A percentile compares a stretch with the other conserved stretches of the same genome.
Evolutionary conservation across 2,888 invertebrate genomes (phyloP).

Genomic region (Synanthedon vespiformis): DNA sequence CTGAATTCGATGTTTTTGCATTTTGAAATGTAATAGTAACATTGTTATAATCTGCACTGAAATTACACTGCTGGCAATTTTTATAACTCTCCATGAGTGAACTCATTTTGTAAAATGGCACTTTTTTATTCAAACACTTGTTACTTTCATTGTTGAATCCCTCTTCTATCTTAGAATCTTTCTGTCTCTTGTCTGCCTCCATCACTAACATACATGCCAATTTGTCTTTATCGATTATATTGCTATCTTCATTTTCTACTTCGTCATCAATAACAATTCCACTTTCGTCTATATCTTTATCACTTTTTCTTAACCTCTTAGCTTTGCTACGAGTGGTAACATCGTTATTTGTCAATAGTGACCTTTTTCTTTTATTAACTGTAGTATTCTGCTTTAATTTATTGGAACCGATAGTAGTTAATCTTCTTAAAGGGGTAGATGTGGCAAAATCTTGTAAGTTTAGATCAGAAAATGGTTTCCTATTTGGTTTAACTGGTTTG

Average conservation of each 20-base stretch:
- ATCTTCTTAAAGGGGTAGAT: slow-evolving; percentile 3
- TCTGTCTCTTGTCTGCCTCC: slow-evolving; percentile 25
- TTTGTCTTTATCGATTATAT: slow-evolving; percentile 41
- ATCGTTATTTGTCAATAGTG: slow-evolving; percentile 1
- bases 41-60: too few species aligned
- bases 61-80: slow-evolving; percentile 10
- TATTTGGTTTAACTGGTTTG: slow-evolving; percentile 12
- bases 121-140: slow-evolving; percentile 13
- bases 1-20: too few species aligned
- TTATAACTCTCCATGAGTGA: slow-evolving; percentile 26
- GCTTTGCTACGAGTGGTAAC: slow-evolving; percentile 4
- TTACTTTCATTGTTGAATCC: background rate
- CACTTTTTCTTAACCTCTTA: slow-evolving; percentile 7
- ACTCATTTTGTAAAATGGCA: slow-evolving; percentile 43
- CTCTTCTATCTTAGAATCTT: slow-evolving; percentile 1
- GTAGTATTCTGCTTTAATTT: background rate
- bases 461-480: slow-evolving; percentile 45
- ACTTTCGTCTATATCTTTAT: slow-evolving; percentile 34
- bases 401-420: slow-evolving; percentile 1
- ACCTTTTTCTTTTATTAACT: slow-evolving; percentile 1
- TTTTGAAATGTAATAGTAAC: background rate
- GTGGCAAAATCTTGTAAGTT: slow-evolving; percentile 23
- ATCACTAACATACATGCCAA: slow-evolving; percentile 39
- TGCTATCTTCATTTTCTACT: slow-evolving; percentile 37
- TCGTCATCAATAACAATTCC: slow-evolving; percentile 42